Base-by-base conservation (phyloP, 2,888 invertebrate genomes). In the Cheilosia soror region DNA sequence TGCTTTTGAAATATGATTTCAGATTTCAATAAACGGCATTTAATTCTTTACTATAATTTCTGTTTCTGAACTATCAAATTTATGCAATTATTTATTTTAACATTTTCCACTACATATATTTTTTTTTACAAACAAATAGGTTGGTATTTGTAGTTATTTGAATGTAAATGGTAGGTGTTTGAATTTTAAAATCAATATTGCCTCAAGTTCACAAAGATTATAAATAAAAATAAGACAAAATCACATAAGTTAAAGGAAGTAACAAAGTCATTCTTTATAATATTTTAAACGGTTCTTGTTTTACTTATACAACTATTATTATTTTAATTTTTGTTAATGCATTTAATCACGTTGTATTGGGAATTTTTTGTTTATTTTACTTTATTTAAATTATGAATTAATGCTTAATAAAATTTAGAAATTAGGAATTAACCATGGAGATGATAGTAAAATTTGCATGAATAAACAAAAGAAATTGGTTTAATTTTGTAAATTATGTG, bases 261-360 rank as follows among this genome's bases (percentile, higher is more conserved):
- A 29, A 40, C n/a, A 60, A 13, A 84, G 69, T 63, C 80, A 84
- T 84, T 79, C 69, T 84, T 71, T 68, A 68, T 53, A 78, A 69
- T 57, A 63, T 75, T 66, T 33, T 29, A 62, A 55, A 71, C 29
- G 55, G 55, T 69, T 69, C 44, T 69, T 63, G 47, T 69, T 69
- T 78, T 71, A 44, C 31, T 83, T 73, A 69, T 69, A 49, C 42
- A 40, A 44, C 31, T 60, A 62, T 62, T 57, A 53, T 1, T 55
- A 65, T 72, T 55, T 73, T 83, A 44, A 62, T 73, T 75, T 78
- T 65, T 65, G 15, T 71, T 76, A 65, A 76, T 84, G 80, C 84
- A 84, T 84, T 84, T 84, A 84, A 84, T 65, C 69, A 79, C 53
- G 47, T 69, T 75, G 73, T 84, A 79, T 78, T 75, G 75, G 80